Evolutionary conservation across 2,113 vertebrate genomes (phyloP).

Genomic region (human): DNA sequence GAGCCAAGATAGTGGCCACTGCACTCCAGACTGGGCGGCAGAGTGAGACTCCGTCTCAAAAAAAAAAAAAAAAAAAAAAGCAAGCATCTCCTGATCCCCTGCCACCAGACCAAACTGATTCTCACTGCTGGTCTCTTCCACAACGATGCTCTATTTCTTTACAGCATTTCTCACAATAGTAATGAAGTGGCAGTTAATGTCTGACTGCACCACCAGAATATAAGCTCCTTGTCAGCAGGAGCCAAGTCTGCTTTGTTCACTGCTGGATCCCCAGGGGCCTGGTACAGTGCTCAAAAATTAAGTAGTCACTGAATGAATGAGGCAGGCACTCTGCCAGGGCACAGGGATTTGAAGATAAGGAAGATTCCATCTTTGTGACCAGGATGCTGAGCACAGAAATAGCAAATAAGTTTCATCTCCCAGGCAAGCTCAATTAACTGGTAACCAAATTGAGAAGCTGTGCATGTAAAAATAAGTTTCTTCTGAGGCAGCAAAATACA

Average conservation of each 20-base stretch:
- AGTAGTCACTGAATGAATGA: not conserved
- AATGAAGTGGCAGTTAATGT: not conserved
- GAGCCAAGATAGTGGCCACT: no score
- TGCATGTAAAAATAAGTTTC: not conserved
- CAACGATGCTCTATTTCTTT: not conserved
- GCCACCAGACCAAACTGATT: not conserved
- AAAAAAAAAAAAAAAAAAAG: no score
- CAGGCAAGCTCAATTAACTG: not conserved
- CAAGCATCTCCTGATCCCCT: no score
- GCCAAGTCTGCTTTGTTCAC: not conserved
- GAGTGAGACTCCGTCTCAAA: no score
- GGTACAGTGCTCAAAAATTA: not conserved
- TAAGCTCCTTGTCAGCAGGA: not conserved
- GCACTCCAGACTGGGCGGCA: no score
- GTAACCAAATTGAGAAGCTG: not conserved
- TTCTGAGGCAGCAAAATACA: not conserved
- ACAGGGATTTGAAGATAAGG: not conserved
- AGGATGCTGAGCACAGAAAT: not conserved
- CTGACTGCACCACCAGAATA: not conserved
- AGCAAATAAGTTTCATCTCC: not conserved
- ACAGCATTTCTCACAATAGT: not conserved
- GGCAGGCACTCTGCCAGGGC: not conserved
- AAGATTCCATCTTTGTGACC: not conserved
- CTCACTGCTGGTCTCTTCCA: not conserved
- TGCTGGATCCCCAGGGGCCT: not conserved